Base-by-base conservation (phyloP, 2,797 vertebrate genomes). In the Eidolon dupreanum region DNA sequence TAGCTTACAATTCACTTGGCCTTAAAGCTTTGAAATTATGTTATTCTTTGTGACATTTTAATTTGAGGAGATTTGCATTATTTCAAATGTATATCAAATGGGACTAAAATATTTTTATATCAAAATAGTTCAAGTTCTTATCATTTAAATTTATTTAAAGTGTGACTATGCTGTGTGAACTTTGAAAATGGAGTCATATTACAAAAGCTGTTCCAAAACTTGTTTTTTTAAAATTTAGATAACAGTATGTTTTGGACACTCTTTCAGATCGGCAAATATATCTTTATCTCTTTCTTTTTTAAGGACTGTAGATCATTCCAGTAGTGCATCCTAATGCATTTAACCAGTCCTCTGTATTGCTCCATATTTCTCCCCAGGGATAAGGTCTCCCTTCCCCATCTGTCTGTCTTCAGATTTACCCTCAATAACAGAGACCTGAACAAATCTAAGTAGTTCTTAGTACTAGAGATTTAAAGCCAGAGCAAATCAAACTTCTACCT, bases 211-310 rank as follows among this genome's bases (percentile, higher is more conserved):
- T 79, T 43, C 31, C 46, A 17, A 78, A 93, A 81, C 3, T 93
- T 94, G 28, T 6, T 90, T 95, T 95, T 95, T 70, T 49, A 84
- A 97, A 94, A 87, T 89, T 81, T 36, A 84, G 31, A 75, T 90
- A 88, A 88, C 20, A 63, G 20, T 81, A 16, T 78, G 63, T 89
- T 95, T 93, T 85, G 55, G 82, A 84, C 16, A 81, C 16, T 70
- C 31, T 90, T 11, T 79, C 26, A 92, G 16, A 46, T 90, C 71
- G 88, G 49, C 5, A 95, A 85, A 41, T 92, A 51, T 57, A 77
- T 15, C 31, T 92, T 77, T 81, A 26, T 28, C 7, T 93, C 66
- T 68, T 82, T 61, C 31, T n/a, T 68, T 89, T 65, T 89, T 53
- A 68, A 96, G 10, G n/a, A 31, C 36, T 68, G 8, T 88, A 46